Evolutionary conservation across 2,797 vertebrate species (phyloP).

Genomic region (Spheniscus humboldti): DNA sequence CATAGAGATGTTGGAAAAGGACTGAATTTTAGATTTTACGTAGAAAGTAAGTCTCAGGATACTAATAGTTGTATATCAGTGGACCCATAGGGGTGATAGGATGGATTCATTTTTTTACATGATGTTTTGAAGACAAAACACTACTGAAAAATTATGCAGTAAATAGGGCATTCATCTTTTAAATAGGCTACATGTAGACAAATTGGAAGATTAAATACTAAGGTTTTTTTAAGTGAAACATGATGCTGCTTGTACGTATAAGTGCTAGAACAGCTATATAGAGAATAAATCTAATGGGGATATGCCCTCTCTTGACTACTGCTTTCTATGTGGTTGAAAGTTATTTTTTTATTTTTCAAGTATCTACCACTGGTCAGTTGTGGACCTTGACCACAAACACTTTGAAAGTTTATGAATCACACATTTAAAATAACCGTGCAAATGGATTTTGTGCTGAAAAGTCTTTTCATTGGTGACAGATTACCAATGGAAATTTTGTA

Average conservation of each 20-base stretch:
- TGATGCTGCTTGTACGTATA: rapidly evolving
- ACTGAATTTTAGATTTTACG: background rate
- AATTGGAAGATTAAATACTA: background rate
- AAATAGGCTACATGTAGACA: background rate
- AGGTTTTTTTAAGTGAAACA: rapidly evolving
- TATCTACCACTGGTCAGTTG: background rate
- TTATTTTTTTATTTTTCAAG: background rate
- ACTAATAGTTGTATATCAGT: background rate
- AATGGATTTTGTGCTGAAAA: background rate
- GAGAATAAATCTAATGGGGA: background rate
- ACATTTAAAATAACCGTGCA: background rate
- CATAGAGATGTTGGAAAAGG: background rate
- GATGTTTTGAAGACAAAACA: background rate
- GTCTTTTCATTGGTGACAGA: background rate
- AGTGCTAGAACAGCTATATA: background rate
- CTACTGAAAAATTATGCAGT: background rate
- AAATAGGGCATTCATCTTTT: background rate
- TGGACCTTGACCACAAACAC: background rate
- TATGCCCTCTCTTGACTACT: background rate
- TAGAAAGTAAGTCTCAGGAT: background rate
- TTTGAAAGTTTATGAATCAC: background rate
- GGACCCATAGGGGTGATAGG: background rate
- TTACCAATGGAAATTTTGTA: background rate
- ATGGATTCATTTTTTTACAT: background rate
- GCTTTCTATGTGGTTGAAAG: background rate